Base-by-base conservation (phyloP, 2,888 invertebrate species). In the Teleogryllus oceanicus region DNA sequence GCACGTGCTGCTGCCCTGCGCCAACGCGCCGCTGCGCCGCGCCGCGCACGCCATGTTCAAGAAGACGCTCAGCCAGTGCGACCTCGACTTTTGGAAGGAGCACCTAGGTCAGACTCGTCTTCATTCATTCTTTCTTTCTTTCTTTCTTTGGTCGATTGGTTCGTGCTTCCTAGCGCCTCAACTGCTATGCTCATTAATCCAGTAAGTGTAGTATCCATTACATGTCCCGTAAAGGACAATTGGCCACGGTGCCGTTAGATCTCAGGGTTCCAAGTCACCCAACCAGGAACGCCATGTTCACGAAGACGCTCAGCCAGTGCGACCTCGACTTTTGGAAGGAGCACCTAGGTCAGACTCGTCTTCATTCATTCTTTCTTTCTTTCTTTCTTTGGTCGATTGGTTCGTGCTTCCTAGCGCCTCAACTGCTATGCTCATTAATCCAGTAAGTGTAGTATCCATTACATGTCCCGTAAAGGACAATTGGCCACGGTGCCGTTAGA, bases 301-400 rank as follows among this genome's bases (percentile, higher is more conserved):
- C 84, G 50, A 83, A 81, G 50, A 81, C 80, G 8, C 82, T 85
- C 12, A 49, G 74, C 1, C 82, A 84, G 1, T 50, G 80, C 2
- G 82, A 76, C 10, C 76, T n/a, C 8, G 21, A 21, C 21, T 76
- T 76, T 37, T 76, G 76, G 76, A n/a, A 76, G 10, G 16, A 21
- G 76, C 37, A 76, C 76, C 37, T 76, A 2, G 76, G 76, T 76
- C 11, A 76, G 76, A 24, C 24, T 2, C 20, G 21, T 13, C 75
- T 11, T 51, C 51, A 0, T 62, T 2, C 62, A 62, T 16, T 3
- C 5, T 0, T 62, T 62, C 2, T 2, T 16, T 12, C 18, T 2
- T 62, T 18, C 62, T 3, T 62, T 62, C 62, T 2, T 62, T 24
- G 2, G 3, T 24, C 3, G 24, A 24, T 24, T 24, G 24, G 2